phyloP scores from a whole-genome alignment of 2,888 invertebrate genomes.

The Fragum sueziense region DNA sequence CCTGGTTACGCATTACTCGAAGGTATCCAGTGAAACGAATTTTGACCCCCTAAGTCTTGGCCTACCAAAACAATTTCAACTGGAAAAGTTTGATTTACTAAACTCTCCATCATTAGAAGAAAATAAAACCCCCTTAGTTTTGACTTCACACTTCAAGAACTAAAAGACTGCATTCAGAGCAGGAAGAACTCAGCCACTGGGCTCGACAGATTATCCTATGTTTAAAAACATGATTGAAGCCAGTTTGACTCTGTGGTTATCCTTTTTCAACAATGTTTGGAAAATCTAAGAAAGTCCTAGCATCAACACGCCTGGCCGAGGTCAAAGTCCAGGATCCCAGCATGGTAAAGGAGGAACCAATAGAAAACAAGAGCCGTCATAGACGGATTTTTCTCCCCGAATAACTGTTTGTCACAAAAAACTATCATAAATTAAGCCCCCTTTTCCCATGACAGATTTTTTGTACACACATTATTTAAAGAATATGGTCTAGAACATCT shows the following conservation, averaged over 20 bases:
- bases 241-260: background rate
- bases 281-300: too few relatives aligned
- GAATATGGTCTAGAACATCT: too few relatives aligned
- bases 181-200: slow-evolving; percentile 16
- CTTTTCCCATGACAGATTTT: too few relatives aligned
- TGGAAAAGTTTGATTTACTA: background rate
- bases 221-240: slow-evolving; percentile 1
- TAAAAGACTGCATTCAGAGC: slow-evolving; percentile 6
- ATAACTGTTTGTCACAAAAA: too few relatives aligned
- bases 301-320: too few relatives aligned
- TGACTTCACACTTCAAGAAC: slow-evolving; percentile 13
- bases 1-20: slow-evolving; percentile 5
- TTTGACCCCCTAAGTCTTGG: background rate
- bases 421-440: too few relatives aligned
- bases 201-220: slow-evolving; percentile 18
- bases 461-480: too few relatives aligned
- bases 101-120: background rate
- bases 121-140: background rate
- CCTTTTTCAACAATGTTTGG: slow-evolving; percentile 12
- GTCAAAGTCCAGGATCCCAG: too few relatives aligned
- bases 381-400: too few relatives aligned
- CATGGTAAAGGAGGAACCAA: too few relatives aligned
- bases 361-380: too few relatives aligned
- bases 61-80: slow-evolving; percentile 13
- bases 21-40: slow-evolving; percentile 18